These are phyloP conservation scores for Ochotona curzoniae DNA, from an alignment of 2,113 vertebrate genomes.

Conservation along the genomic window DNA sequence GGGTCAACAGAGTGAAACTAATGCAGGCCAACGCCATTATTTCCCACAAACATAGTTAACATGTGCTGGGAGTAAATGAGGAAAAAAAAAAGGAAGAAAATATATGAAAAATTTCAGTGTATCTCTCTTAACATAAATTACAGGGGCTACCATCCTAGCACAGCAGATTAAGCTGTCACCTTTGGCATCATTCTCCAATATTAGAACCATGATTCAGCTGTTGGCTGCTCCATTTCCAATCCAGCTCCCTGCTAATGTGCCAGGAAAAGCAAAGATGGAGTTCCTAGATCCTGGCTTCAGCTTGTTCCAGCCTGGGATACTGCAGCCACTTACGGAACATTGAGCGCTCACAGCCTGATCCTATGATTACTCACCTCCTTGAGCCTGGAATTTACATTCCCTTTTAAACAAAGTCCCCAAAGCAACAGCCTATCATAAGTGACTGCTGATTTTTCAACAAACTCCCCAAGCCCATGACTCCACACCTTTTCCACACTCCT, in stretches of 20 bases:
- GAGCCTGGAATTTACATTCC: no score
- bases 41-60: slow-evolving; percentile 57
- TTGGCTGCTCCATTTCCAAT: no score
- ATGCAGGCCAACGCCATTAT: slow-evolving; percentile 16
- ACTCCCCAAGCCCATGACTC: background rate
- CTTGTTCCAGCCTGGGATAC: no score
- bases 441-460: background rate
- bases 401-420: background rate
- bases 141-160: background rate
- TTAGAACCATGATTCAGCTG: no score
- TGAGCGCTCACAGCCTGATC: no score
- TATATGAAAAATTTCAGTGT: background rate
- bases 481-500: background rate
- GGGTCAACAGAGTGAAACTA: slow-evolving; percentile 23
- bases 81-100: background rate
- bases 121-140: slow-evolving; percentile 8
- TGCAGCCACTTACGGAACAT: no score
- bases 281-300: no score
- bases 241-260: no score
- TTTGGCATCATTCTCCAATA: no score
- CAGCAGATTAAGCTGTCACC: no score
- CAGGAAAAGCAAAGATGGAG: no score
- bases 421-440: background rate
- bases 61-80: slow-evolving; percentile 15
- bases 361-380: no score